Evolutionary conservation across 2,113 vertebrate genomes (phyloP), one percentile per base, ranked within the genome.

Genomic region (Pseudorasbora parva): DNA sequence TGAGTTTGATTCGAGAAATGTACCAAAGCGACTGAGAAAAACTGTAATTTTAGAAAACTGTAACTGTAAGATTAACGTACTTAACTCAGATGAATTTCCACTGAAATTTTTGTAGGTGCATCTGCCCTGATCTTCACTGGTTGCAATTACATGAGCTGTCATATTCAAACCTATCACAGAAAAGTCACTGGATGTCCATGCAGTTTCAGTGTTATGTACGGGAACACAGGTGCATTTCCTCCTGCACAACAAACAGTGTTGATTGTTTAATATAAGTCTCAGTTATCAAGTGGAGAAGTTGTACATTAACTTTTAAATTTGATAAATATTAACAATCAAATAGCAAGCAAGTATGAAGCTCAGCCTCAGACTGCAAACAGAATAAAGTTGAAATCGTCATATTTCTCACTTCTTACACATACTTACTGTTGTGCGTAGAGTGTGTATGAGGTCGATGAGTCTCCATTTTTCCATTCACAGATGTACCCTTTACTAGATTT

Each of bases 71-170:
- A 17, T 14, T 21, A 19, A 86, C 91, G 84, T 84, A 94, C 93
- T 5, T 49, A 93, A 43, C 5, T 23, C 8, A 3, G 1, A 7
- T 4, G 88, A 86, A 4, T 23, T 49, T 17, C 69, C 92, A 4
- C 2, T 85, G 84, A 95, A 94, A 41, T 64, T 17, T 1, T 90
- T 77, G 45, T 87, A 86, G 10, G 88, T 87, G 82, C 93, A 94
- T 1, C 86, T 87, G 43, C 10, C 19, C 12, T 56, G 75, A 11
- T 86, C 62, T 8, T 68, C 7, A 0, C 47, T 72, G 62, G 78
- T 78, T 75, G 91, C 92, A 54, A 89, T 56, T 59, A 93, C 86
- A 59, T 85, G 60, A 14, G 21, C 88, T 0, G 2, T 88, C 78
- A 94, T 21, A 19, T 79, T 59, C 0, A 0, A 0, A 0, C 0